Base-by-base conservation (phyloP, 2,113 vertebrate species). In the Barbus barbus region DNA sequence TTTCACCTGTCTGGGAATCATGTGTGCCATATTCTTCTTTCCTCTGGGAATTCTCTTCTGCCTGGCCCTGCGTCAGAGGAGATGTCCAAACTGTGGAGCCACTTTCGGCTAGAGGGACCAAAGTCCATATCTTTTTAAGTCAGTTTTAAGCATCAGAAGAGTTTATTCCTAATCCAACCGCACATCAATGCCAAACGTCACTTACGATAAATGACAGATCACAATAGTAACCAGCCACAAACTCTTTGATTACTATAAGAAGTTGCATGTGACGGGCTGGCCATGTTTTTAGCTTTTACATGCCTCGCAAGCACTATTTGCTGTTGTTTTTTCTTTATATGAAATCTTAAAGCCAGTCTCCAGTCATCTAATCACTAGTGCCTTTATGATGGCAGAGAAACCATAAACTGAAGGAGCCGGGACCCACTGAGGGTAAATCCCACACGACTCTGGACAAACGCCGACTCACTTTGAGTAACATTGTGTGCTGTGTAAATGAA, bases 41-140 rank as follows among this genome's bases (percentile, higher is more conserved):
- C 98, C 98, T 3, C 94, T 99, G 84, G 98, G 98, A 60, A 96
- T 99, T 89, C 96, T 99, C 85, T 99, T 98, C 94, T 99, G 98
- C 90, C 95, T 99, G 5, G 97, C 96, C 7, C 93, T 99, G 93
- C 96, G 96, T 89, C 97, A 99, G 95, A 96, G 97, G 90, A 94
- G 96, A 90, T 99, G 98, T 91, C 98, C 98, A 51, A 99, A 99
- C 93, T 99, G 98, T 56, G 98, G 98, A 48, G 96, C 97, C 76
- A 96, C 94, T 78, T 99, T 99, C 56, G 95, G 96, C 84, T 99
- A 94, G 93, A 95, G 89, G 93, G 94, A 93, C 89, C 93, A 93
- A 90, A 90, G 82, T 86, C 73, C 48, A 4, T 46, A 12, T 63
- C 13, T 31, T 77, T 87, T 85, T 6, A 38, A 84, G 46, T 53